Conservation (phyloP, 2,888 invertebrate genomes). For the Lochmaea crataegi region DNA sequence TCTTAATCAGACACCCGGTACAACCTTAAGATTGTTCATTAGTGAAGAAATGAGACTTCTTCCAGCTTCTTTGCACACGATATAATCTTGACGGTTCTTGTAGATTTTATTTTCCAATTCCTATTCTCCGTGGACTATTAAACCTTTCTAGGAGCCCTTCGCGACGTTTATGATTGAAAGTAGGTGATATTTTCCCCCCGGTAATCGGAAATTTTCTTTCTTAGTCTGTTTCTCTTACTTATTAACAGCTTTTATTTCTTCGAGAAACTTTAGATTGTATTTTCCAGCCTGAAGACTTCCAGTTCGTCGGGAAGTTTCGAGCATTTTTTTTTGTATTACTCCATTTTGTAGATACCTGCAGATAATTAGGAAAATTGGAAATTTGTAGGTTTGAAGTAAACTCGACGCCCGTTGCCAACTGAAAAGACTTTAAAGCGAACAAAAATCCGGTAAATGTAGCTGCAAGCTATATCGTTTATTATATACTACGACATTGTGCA, state of each 20-base stretch:
- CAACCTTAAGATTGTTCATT: too few species aligned
- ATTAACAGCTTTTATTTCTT: constrained; percentile 3
- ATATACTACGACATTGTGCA: neutral
- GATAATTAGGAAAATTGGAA: neutral
- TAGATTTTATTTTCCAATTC: neutral
- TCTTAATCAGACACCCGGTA: too few species aligned
- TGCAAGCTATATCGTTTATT: neutral
- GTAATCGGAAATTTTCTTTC: neutral
- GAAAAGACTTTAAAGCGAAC: neutral
- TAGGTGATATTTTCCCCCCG: neutral
- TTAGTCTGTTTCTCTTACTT: neutral
- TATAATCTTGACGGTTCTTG: too few species aligned
- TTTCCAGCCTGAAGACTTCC: neutral
- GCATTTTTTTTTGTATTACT: neutral
- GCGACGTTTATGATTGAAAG: neutral
- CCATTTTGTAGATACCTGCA: neutral
- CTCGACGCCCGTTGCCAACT: neutral
- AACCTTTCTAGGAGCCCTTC: neutral
- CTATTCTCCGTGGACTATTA: neutral
- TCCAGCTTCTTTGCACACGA: neutral
- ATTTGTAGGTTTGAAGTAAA: neutral
- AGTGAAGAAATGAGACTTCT: neutral
- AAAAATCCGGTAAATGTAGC: neutral
- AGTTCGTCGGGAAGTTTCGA: neutral
- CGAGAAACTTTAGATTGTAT: neutral